phyloP scores from a whole-genome alignment of 1,140 invertebrate genomes.

The Micrasema longulum region DNA sequence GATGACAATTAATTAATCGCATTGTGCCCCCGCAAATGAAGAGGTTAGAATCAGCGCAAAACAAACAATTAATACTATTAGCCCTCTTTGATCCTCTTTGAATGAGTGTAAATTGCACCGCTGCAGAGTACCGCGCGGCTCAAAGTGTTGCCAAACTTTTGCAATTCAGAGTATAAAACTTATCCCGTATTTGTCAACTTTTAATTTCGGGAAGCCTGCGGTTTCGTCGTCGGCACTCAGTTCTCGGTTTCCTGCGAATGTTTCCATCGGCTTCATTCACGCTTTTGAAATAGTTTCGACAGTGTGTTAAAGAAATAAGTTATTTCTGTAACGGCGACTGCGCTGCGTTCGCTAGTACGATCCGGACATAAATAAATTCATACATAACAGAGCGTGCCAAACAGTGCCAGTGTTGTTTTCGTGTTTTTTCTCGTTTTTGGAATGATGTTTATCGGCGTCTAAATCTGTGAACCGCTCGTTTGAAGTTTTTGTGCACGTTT shows the following conservation, averaged over 20 bases:
- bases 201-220: slow-evolving; percentile 41
- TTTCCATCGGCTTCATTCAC: slow-evolving; percentile 29
- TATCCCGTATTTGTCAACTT: slow-evolving; percentile 40
- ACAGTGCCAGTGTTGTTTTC: slow-evolving; percentile 36
- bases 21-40: slow-evolving; percentile 41
- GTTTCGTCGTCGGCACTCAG: slow-evolving; percentile 22
- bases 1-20: slow-evolving; percentile 37
- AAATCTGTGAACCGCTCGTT: no score
- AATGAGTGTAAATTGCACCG: slow-evolving; percentile 13
- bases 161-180: slow-evolving; percentile 6
- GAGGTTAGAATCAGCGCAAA: slow-evolving; percentile 39
- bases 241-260: slow-evolving; percentile 1
- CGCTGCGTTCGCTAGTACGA: slow-evolving; percentile 11
- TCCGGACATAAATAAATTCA: slow-evolving; percentile 44
- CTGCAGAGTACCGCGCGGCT: slow-evolving; percentile 4
- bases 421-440: slow-evolving; percentile 19
- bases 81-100: slow-evolving; percentile 11
- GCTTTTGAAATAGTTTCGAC: slow-evolving; percentile 37
- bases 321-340: slow-evolving; percentile 32
- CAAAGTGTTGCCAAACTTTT: slow-evolving; percentile 36
- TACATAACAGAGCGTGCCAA: slow-evolving; percentile 26
- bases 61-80: slow-evolving; percentile 25
- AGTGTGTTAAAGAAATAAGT: slow-evolving; percentile 24
- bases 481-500: slow-evolving; percentile 10
- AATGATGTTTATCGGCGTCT: slow-evolving; percentile 10